A percentile compares a stretch with the other conserved stretches of the same genome.
These are phyloP conservation scores for Cheilosia impressa DNA, from an alignment of 2,888 invertebrate genomes.

Conservation along the genomic window DNA sequence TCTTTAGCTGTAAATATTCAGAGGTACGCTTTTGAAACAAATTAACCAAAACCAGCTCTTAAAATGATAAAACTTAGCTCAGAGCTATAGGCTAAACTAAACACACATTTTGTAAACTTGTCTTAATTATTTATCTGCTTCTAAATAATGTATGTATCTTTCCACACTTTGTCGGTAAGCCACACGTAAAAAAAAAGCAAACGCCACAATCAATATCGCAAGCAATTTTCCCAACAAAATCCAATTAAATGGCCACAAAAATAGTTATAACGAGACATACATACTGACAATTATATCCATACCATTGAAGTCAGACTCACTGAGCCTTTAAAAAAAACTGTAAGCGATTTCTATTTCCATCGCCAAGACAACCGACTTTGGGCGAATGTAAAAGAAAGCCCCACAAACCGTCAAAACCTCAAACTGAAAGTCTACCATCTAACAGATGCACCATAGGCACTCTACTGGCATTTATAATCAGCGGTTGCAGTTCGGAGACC, in stretches of 20 bases:
- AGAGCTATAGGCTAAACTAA: no score
- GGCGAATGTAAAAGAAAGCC: constrained; percentile 57
- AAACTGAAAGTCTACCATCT: constrained; percentile 29
- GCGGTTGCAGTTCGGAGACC: constrained; percentile 52
- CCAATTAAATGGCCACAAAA: constrained; percentile 51
- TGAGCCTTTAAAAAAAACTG: constrained; percentile 35
- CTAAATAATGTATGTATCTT: not conserved
- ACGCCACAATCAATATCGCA: not conserved
- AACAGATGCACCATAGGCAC: constrained; percentile 26
- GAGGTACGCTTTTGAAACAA: no score
- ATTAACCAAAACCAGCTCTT: no score
- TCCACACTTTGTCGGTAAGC: not conserved
- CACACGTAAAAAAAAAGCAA: not conserved
- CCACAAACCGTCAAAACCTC: constrained; percentile 31
- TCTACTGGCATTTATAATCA: constrained; percentile 30
- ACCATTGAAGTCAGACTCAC: constrained; percentile 33
- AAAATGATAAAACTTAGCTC: no score
- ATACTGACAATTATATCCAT: constrained; percentile 40
- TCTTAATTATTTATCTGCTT: no score
- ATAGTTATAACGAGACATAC: constrained; percentile 27
- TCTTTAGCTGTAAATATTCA: no score
- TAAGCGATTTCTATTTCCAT: constrained; percentile 11
- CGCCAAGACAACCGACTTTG: constrained; percentile 19
- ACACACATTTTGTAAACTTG: no score
- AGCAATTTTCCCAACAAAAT: constrained; percentile 31